A percentile compares a stretch with the other conserved stretches of the same genome.
phyloP scores from a whole-genome alignment of 2,797 vertebrate genomes.

The Chromobotia macracanthus region DNA sequence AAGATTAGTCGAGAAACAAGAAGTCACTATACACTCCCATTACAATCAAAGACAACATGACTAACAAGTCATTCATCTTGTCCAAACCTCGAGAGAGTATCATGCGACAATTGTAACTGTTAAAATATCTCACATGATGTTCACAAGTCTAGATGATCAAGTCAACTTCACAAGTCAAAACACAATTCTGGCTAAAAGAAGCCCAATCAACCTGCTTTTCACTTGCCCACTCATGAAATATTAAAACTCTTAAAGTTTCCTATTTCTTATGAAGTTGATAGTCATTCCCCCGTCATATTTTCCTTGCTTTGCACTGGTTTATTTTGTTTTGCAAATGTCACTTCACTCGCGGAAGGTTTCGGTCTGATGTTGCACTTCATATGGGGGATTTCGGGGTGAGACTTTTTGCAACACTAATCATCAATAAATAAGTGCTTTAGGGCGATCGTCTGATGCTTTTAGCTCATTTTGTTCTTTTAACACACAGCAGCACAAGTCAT shows the following conservation, averaged over 20 bases:
- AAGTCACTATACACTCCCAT: background rate
- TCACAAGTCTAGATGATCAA: too few species aligned
- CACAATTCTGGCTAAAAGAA: background rate
- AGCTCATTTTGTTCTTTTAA: constrained; percentile 18
- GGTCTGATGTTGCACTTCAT: constrained; percentile 25
- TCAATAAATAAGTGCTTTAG: constrained; percentile 18
- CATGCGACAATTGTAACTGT: background rate
- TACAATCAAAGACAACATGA: background rate
- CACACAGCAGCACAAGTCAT: background rate
- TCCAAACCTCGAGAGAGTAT: background rate
- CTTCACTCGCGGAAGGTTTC: constrained; percentile 43
- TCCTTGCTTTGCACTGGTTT: constrained; percentile 31
- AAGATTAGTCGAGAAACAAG: too few species aligned
- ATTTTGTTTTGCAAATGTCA: constrained; percentile 48
- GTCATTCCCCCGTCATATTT: constrained; percentile 27
- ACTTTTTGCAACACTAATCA: background rate
- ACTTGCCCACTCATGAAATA: background rate
- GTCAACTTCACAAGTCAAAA: background rate
- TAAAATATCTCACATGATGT: background rate
- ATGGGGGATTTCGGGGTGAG: constrained; percentile 54
- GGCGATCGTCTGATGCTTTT: constrained; percentile 5
- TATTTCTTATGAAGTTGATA: background rate
- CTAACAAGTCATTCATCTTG: constrained; percentile 1
- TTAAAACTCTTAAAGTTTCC: background rate
- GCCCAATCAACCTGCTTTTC: background rate